These are phyloP conservation scores for Chinchilla lanigera DNA, from an alignment of 2,113 vertebrate genomes.

Conservation along the genomic window DNA sequence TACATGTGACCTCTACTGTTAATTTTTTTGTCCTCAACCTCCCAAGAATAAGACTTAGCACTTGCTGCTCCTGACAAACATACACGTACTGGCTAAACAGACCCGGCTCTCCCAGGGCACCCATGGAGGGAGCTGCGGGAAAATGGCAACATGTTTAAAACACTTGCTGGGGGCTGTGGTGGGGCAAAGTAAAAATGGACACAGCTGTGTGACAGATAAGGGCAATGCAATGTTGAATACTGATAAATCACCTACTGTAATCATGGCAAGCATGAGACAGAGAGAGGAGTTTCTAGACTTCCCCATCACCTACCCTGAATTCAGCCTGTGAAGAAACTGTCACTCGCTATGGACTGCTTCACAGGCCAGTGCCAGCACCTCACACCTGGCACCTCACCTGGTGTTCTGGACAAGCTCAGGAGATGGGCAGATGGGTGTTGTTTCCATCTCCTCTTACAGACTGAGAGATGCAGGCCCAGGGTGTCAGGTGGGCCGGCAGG, in stretches of 20 bases:
- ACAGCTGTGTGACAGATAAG: accelerated
- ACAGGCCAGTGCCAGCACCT: background rate
- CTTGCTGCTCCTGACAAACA: background rate
- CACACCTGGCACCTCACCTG: accelerated
- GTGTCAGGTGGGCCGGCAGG: accelerated
- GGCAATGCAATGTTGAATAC: background rate
- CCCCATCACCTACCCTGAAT: background rate
- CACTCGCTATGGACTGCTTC: no score
- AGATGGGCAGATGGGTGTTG: background rate
- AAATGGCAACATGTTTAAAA: background rate
- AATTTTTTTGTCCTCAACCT: background rate
- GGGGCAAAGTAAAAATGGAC: accelerated
- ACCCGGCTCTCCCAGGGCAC: background rate
- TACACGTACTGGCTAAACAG: background rate
- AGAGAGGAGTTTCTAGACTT: background rate
- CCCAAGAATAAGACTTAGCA: background rate
- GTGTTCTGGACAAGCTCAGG: background rate
- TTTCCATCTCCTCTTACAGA: background rate
- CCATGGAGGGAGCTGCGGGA: no score
- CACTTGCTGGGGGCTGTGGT: accelerated
- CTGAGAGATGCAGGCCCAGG: background rate
- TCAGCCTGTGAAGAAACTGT: background rate
- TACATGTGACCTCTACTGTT: background rate
- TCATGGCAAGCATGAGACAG: background rate
- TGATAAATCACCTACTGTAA: background rate